Base-by-base conservation (phyloP, 30 jellyfish, hydroid and myxozoan genomes). In the Haliclystus octoradiatus region DNA sequence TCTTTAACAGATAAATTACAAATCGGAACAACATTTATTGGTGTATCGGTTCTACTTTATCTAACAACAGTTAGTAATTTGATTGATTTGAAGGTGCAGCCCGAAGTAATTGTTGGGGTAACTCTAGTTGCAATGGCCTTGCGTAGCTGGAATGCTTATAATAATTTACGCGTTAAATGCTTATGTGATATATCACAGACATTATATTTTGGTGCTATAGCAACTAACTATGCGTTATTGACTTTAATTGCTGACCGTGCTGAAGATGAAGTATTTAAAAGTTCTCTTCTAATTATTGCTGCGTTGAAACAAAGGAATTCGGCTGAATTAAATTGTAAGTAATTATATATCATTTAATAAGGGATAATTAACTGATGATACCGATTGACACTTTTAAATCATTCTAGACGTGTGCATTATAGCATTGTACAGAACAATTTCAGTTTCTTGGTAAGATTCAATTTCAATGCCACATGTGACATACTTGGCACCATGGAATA, bases 181-280 rank as follows among this genome's bases (percentile, higher is more conserved):
- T 31, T 74, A 2, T 71, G 71, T 2, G 66, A 68, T 46, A 63
- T 73, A 69, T 82, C 94, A 62, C 88, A 82, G 76, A 82, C 94
- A 26, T 69, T 82, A 62, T 82, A 82, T 51, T 82, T 82, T 74
- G 72, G 66, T 33, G 65, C 81, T 40, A 75, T 82, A 65, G 94
- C 94, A 14, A 82, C 34, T 31, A 82, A 68, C 34, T 78, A 72
- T 62, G 94, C 94, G 0, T 34, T 82, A 69, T 52, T 82, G 68
- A 53, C 94, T 19, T 70, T 82, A 63, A 73, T 82, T 32, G 50
- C 84, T 35, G 94, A 82, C 62, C 62, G 94, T n/a, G 88, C 94
- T 9, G 94, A 82, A 67, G 94, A 82, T 62, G 94, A 82, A 68
- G 31, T 70, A 4, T 82, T 62, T 68, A 82, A 82, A 52, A 31